Evolutionary conservation across 1,140 invertebrate genomes (phyloP).

Genomic region (Medauroidea extradentata): DNA sequence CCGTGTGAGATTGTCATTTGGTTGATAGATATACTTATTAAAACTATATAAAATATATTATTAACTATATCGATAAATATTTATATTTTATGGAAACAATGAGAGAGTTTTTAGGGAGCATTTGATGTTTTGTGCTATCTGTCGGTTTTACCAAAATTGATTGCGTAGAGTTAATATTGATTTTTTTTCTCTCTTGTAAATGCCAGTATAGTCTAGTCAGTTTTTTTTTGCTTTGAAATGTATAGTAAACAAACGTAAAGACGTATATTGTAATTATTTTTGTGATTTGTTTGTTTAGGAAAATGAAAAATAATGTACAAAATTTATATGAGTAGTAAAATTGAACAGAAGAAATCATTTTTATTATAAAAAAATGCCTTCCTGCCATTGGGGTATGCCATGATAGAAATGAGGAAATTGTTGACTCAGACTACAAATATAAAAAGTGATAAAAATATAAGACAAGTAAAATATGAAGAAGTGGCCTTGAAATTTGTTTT

Average conservation of each 20-base stretch:
- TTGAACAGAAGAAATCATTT: conserved; percentile 6
- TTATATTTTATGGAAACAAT: no score
- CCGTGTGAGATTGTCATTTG: no score
- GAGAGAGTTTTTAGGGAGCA: no score
- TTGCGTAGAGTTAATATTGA: no score
- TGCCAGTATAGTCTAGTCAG: conserved; percentile 21
- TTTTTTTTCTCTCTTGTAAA: no score
- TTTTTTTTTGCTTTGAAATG: conserved; percentile 16
- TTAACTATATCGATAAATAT: no score
- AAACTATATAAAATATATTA: no score
- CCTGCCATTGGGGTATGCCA: conserved; percentile 26
- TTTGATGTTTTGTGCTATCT: no score
- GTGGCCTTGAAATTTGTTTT: conserved; percentile 25
- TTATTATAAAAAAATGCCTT: conserved; percentile 21
- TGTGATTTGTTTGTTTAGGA: conserved; percentile 24
- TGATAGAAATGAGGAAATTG: conserved; percentile 19
- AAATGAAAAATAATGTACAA: conserved; percentile 19
- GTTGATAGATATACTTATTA: no score
- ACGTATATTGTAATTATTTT: conserved; percentile 22
- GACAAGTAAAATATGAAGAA: conserved; percentile 19
- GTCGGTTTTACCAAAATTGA: no score
- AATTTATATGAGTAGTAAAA: conserved; percentile 23
- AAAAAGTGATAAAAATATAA: conserved; percentile 20
- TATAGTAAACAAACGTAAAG: conserved; percentile 14
- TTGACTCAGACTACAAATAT: conserved; percentile 15